Percentiles rank a stretch among this genome's conserved stretches.
These are phyloP conservation scores for Thalassaphorura encarpata DNA, from an alignment of 1,140 invertebrate genomes.

Conservation along the genomic window DNA sequence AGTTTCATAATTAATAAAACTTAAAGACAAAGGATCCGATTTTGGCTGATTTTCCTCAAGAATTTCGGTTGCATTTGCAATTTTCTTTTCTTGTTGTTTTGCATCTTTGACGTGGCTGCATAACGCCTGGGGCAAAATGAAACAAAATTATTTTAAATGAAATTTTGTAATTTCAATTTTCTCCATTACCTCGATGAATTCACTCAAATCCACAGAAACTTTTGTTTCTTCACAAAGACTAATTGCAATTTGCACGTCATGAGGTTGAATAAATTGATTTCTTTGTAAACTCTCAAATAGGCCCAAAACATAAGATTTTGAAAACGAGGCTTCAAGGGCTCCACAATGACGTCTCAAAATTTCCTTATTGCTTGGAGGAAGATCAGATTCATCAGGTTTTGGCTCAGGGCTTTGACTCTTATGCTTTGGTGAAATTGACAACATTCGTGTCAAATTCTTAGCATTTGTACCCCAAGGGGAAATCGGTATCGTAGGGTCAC, in stretches of 20 bases:
- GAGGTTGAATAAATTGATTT: constrained; percentile 46
- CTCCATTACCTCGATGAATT: constrained; percentile 47
- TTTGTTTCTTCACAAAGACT: constrained; percentile 60
- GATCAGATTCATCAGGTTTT: constrained; percentile 34
- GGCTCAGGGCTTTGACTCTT: constrained; percentile 31
- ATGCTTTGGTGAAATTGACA: too few relatives aligned
- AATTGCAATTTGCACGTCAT: constrained; percentile 61
- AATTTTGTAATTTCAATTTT: not conserved
- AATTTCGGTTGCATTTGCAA: not conserved
- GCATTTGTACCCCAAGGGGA: too few relatives aligned
- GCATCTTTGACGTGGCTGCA: constrained; percentile 49
- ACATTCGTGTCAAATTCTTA: too few relatives aligned
- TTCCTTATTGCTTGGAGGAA: constrained; percentile 24
- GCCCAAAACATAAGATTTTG: constrained; percentile 56
- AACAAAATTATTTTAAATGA: not conserved
- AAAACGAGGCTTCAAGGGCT: constrained; percentile 49
- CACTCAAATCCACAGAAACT: constrained; percentile 60
- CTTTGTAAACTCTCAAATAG: constrained; percentile 53
- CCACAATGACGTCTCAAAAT: constrained; percentile 52
- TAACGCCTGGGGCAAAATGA: constrained; percentile 39
- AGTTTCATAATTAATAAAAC: not conserved
- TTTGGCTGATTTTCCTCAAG: constrained; percentile 35
- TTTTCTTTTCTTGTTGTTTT: not conserved
- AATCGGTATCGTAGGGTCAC: too few relatives aligned
- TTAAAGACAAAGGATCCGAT: constrained; percentile 7